Percentiles rank a stretch among this genome's conserved stretches.
Conservation (phyloP, 92 coral and sea anemone species). For the Zoanthus gigantus region DNA sequence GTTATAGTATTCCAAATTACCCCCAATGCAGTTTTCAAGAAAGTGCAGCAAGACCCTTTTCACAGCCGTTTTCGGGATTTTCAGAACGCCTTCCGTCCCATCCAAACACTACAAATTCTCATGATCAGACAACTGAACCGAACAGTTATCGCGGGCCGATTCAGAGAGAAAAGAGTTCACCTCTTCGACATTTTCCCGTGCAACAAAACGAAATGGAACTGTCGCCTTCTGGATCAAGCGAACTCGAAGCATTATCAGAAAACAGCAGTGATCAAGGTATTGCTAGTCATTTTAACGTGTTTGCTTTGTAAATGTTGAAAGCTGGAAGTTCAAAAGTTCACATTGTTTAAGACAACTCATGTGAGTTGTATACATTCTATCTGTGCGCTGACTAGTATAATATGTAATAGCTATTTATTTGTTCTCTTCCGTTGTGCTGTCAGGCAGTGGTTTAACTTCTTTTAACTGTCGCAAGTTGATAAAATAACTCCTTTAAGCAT, state of each 20-base stretch:
- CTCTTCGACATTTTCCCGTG: conserved; percentile 21
- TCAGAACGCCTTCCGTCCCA: conserved; percentile 30
- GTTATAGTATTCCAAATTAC: conserved; percentile 30
- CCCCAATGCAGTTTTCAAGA: conserved; percentile 43
- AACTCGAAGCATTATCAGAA: conserved; percentile 36
- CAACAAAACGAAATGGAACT: conserved; percentile 37
- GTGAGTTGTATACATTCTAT: background rate
- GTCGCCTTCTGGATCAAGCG: conserved; percentile 35
- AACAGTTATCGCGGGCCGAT: background rate
- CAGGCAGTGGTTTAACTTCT: background rate
- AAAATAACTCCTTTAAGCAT: background rate
- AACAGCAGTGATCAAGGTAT: conserved; percentile 52
- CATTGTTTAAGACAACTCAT: background rate
- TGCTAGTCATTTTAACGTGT: background rate
- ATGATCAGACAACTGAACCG: background rate
- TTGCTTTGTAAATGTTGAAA: conserved; percentile 36
- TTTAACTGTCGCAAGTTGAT: background rate
- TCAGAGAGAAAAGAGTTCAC: background rate
- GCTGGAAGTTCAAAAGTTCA: conserved; percentile 38
- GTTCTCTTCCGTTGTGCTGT: background rate
- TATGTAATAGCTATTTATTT: background rate
- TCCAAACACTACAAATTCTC: conserved; percentile 14
- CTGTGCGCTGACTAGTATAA: background rate
- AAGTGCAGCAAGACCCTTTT: background rate
- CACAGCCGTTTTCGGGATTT: conserved; percentile 12